phyloP scores from a whole-genome alignment of 2,797 vertebrate genomes.

The Apogon hyalosoma region DNA sequence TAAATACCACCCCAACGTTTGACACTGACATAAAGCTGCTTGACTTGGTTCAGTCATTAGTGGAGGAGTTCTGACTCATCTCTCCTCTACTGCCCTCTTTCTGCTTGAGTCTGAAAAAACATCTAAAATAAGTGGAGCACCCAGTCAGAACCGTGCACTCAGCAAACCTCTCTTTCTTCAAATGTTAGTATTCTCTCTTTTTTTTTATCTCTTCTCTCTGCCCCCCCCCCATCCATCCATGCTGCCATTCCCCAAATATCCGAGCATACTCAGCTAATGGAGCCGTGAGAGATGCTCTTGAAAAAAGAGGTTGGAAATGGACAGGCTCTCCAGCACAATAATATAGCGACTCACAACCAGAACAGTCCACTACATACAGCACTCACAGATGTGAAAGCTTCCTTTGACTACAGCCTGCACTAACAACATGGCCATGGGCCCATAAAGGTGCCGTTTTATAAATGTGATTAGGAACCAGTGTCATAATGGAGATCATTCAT shows the following conservation, averaged over 20 bases:
- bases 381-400: conserved; percentile 62
- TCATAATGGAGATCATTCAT: conserved; percentile 74
- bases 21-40: conserved; percentile 40
- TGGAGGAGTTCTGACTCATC: conserved; percentile 75
- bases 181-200: conserved; percentile 63
- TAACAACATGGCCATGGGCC: conserved; percentile 51
- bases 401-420: conserved; percentile 46
- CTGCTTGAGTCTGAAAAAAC: conserved; percentile 59
- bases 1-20: conserved; percentile 32
- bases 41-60: conserved; percentile 52
- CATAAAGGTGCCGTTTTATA: conserved; percentile 62
- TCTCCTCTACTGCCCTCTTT: conserved; percentile 58
- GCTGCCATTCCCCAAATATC: conserved; percentile 56
- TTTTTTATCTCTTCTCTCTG: not conserved
- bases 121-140: conserved; percentile 69
- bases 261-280: conserved; percentile 75
- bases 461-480: conserved; percentile 72
- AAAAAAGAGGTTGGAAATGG: conserved; percentile 74
- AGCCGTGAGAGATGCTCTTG: conserved; percentile 72
- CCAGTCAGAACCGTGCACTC: conserved; percentile 65
- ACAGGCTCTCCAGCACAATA: conserved; percentile 74
- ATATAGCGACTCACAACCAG: conserved; percentile 69
- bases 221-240: not conserved
- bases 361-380: conserved; percentile 48
- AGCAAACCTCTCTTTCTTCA: conserved; percentile 68